phyloP scores from a whole-genome alignment of 2,113 vertebrate genomes.

The Psettodes erumei region DNA sequence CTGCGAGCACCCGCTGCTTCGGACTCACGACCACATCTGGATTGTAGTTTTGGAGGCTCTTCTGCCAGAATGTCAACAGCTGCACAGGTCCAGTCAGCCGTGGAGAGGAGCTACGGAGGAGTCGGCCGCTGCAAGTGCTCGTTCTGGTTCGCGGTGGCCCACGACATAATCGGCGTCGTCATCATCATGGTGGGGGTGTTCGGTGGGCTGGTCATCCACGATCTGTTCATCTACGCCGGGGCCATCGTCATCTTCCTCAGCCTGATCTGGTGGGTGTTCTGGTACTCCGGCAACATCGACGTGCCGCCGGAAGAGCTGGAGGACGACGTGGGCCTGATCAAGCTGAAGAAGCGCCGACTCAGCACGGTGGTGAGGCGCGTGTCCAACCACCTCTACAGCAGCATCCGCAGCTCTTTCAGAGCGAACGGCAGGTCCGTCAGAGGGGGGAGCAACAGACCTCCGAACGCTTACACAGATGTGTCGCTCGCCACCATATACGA shows the following conservation, averaged over 20 bases:
- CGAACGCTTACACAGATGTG: slow-evolving; percentile 12
- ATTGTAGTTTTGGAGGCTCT: slow-evolving; percentile 10
- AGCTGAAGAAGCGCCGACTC: slow-evolving; percentile 57
- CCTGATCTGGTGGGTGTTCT: slow-evolving; percentile 95
- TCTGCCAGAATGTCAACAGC: slow-evolving; percentile 59
- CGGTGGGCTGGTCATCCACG: slow-evolving; percentile 82
- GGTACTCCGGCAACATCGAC: slow-evolving; percentile 93
- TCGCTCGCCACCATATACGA: slow-evolving; percentile 59
- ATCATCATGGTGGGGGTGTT: slow-evolving; percentile 88
- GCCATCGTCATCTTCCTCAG: slow-evolving; percentile 91
- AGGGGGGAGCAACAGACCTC: neutral
- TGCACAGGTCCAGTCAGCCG: slow-evolving; percentile 51
- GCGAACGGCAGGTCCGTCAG: slow-evolving; percentile 42
- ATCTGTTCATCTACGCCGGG: slow-evolving; percentile 89
- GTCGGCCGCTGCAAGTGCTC: slow-evolving; percentile 88
- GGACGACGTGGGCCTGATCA: slow-evolving; percentile 77
- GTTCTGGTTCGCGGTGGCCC: slow-evolving; percentile 90
- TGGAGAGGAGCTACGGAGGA: slow-evolving; percentile 64
- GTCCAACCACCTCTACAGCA: slow-evolving; percentile 72
- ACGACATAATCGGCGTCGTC: slow-evolving; percentile 85
- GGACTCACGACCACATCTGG: slow-evolving; percentile 9
- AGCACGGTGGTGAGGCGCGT: slow-evolving; percentile 58
- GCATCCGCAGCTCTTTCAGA: slow-evolving; percentile 71
- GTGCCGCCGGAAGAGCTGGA: slow-evolving; percentile 83
- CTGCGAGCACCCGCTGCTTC: neutral